These are phyloP conservation scores for Linepithema humile DNA, from an alignment of 1,140 invertebrate genomes.

Conservation along the genomic window DNA sequence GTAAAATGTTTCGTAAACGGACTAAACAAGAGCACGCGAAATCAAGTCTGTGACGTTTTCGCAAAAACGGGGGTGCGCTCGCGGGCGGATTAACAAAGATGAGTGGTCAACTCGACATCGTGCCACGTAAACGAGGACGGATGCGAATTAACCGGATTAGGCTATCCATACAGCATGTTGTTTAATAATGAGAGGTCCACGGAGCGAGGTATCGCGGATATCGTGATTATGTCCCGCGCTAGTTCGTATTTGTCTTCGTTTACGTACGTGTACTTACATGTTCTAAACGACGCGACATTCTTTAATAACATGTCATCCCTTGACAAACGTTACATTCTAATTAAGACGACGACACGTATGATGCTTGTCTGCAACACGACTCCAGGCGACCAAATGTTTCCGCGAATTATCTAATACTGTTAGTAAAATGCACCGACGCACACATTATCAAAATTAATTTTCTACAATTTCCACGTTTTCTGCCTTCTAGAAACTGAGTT, in stretches of 20 bases:
- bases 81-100: constrained; percentile 22
- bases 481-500: too few species aligned
- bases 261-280: not conserved
- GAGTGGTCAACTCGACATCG: constrained; percentile 17
- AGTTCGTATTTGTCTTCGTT: constrained; percentile 3
- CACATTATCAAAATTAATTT: not conserved
- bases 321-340: constrained; percentile 5
- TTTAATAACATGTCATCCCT: not conserved
- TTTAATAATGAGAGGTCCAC: constrained; percentile 32
- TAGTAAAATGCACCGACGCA: not conserved
- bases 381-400: not conserved
- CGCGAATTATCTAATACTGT: not conserved
- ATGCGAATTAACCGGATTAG: constrained; percentile 3
- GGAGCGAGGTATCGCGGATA: constrained; percentile 11
- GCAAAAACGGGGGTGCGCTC: not conserved
- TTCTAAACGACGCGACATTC: not conserved
- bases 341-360: not conserved
- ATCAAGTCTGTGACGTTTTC: constrained; percentile 8
- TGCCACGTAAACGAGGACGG: constrained; percentile 1
- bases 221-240: not conserved
- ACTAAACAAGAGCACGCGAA: not conserved
- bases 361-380: not conserved
- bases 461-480: not conserved
- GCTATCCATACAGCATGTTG: not conserved
- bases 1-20: constrained; percentile 5